These are phyloP conservation scores for Aplodontia rufa DNA, from an alignment of 2,113 vertebrate genomes.

Conservation along the genomic window DNA sequence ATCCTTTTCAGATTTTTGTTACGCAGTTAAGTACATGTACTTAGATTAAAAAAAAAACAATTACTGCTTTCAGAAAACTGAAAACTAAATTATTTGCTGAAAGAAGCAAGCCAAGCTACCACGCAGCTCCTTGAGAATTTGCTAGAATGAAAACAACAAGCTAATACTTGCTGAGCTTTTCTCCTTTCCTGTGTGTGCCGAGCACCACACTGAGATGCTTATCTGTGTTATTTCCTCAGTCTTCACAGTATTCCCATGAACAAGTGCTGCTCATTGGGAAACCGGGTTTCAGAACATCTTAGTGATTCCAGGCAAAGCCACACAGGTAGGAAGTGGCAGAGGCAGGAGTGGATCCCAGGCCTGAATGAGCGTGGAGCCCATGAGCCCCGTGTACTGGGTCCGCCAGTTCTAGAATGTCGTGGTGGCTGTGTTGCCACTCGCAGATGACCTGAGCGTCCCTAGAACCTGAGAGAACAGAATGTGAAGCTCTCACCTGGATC, in stretches of 20 bases:
- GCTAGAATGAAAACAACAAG: background rate
- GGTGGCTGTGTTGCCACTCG: background rate
- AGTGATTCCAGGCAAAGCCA: background rate
- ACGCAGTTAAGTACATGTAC: background rate
- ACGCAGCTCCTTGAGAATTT: background rate
- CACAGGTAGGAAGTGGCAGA: background rate
- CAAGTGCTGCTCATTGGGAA: background rate
- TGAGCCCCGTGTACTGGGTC: background rate
- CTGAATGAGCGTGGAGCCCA: background rate
- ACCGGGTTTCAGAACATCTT: background rate
- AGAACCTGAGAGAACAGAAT: background rate
- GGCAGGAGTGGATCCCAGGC: background rate
- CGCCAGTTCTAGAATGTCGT: background rate
- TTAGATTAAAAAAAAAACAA: background rate
- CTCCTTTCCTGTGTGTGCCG: background rate
- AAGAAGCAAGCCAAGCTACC: background rate
- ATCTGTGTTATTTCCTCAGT: background rate
- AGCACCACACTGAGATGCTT: background rate
- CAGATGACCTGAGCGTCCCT: background rate
- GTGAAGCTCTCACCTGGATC: background rate
- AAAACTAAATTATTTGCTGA: background rate
- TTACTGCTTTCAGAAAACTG: slow-evolving; percentile 9
- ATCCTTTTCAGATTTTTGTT: background rate
- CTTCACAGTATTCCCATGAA: background rate
- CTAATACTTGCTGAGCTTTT: background rate